phyloP scores from a whole-genome alignment of 2,113 vertebrate species.

The Glaucomys volans region DNA sequence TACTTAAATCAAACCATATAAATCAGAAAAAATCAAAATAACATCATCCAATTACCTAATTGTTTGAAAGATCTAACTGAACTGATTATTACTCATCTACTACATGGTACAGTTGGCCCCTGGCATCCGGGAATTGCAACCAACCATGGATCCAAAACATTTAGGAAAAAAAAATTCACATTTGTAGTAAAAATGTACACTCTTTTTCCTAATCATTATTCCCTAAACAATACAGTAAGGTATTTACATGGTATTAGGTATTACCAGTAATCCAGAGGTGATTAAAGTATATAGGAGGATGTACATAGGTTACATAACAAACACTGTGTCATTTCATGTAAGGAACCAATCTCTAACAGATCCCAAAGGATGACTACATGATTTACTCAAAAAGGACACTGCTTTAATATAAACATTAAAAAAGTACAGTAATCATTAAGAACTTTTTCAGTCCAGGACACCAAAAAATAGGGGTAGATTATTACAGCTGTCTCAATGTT shows the following conservation, averaged over 20 bases:
- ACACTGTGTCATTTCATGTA: neutral
- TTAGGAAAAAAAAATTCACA: neutral
- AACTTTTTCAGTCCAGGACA: neutral
- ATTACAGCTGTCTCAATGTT: neutral
- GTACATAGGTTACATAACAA: neutral
- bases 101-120: neutral
- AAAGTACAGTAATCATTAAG: constrained; percentile 2
- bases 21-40: constrained; percentile 15
- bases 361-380: neutral
- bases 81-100: constrained; percentile 10
- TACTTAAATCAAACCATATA: neutral
- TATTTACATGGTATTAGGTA: neutral
- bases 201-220: neutral
- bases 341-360: neutral
- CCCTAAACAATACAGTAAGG: neutral
- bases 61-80: neutral
- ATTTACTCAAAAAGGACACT: neutral
- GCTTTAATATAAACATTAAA: constrained; percentile 36
- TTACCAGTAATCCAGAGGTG: neutral
- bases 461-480: neutral
- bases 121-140: neutral
- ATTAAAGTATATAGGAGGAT: neutral
- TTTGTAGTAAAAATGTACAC: neutral
- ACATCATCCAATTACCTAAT: neutral
- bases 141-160: neutral